A percentile compares a stretch with the other conserved stretches of the same genome.
Evolutionary conservation across 2,888 invertebrate species (phyloP).

Genomic region (Nemurella pictetii): DNA sequence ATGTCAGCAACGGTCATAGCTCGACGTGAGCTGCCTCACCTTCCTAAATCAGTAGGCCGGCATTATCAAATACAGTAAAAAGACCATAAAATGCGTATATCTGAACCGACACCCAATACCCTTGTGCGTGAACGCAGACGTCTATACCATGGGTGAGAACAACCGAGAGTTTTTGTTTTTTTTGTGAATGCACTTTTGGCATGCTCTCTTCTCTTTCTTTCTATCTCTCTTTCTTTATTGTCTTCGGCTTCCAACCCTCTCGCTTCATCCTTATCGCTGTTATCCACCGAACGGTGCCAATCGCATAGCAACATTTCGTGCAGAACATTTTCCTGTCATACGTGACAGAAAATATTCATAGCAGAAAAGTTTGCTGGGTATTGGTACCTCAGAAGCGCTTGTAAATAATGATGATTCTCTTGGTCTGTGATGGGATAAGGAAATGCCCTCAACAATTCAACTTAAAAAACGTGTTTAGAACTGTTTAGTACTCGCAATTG

Average conservation of each 20-base stretch:
- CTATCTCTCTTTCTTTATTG: constrained; percentile 12
- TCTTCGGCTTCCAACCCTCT: background rate
- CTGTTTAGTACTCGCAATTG: background rate
- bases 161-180: constrained; percentile 15
- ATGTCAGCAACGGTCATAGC: background rate
- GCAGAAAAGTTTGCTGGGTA: constrained; percentile 27
- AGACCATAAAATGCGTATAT: constrained; percentile 10
- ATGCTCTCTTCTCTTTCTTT: constrained; percentile 6
- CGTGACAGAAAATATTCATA: constrained; percentile 4
- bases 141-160: constrained; percentile 22
- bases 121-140: background rate
- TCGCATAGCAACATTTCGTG: background rate
- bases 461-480: background rate
- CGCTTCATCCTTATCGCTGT: constrained; percentile 2
- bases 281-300: background rate
- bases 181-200: constrained; percentile 29
- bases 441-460: constrained; percentile 63
- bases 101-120: constrained; percentile 8
- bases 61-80: background rate
- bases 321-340: background rate
- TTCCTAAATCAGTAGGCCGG: background rate
- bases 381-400: background rate
- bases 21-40: background rate
- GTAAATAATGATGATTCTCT: constrained; percentile 46
- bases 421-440: constrained; percentile 71